Percentiles rank a stretch among this genome's conserved stretches.
These are phyloP conservation scores for Formica aserva DNA, from an alignment of 2,888 invertebrate genomes.

Conservation along the genomic window DNA sequence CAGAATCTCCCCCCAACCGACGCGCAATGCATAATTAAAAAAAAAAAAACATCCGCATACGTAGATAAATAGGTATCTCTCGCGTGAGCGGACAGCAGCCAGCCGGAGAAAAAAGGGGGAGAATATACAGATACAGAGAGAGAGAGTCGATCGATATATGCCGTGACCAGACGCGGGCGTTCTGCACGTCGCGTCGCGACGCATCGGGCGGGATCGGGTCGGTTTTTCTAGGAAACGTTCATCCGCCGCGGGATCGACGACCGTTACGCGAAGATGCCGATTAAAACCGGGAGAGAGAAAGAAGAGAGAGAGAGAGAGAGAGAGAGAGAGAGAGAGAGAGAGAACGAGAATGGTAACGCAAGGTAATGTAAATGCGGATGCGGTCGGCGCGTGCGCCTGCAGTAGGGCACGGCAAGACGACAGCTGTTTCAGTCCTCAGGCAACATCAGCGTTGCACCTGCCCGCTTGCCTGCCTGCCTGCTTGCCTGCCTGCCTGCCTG, in stretches of 20 bases:
- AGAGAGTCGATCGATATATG: conserved; percentile 40
- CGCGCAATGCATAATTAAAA: conserved; percentile 44
- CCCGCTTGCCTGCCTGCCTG: conserved; percentile 69
- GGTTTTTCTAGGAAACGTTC: conserved; percentile 69
- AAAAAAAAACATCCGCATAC: conserved; percentile 41
- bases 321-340: conserved; percentile 37
- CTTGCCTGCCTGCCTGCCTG: conserved; percentile 48
- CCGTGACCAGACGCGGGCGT: conserved; percentile 39
- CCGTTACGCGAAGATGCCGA: conserved; percentile 78
- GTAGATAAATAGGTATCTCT: conserved; percentile 36
- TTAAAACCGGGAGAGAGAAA: conserved; percentile 62
- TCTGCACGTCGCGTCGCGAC: conserved; percentile 42
- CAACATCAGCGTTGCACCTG: conserved; percentile 84
- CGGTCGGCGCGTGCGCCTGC: conserved; percentile 83
- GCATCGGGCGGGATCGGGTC: conserved; percentile 46
- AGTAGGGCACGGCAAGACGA: conserved; percentile 82
- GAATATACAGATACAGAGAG: conserved; percentile 30
- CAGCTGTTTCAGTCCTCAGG: conserved; percentile 84
- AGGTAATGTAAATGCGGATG: conserved; percentile 81
- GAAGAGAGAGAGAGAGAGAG: conserved; percentile 49
- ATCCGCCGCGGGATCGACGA: conserved; percentile 79
- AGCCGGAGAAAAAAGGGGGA: not conserved
- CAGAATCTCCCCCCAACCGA: not conserved
- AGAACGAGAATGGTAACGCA: conserved; percentile 73
- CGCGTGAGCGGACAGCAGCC: conserved; percentile 54